Evolutionary conservation across 2,797 vertebrate genomes (phyloP), one percentile per base, ranked within the genome.

Genomic region (Percopsis omiscomaycus): DNA sequence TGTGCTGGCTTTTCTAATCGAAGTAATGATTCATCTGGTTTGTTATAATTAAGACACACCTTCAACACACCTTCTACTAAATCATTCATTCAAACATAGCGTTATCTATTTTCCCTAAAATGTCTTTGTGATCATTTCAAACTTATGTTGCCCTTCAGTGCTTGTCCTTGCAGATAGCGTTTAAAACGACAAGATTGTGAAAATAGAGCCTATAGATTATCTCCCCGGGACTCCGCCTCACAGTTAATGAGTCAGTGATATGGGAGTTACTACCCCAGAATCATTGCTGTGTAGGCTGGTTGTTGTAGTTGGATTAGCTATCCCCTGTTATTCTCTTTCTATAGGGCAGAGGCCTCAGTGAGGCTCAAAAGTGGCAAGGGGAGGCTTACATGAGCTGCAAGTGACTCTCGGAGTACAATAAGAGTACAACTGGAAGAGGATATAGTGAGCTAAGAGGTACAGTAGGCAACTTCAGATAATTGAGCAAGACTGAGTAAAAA

Each of bases 251-350:
- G 66, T 74, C 61, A 29, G 61, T 73, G 56, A 37, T 46, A 60
- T 69, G 59, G 68, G 64, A 73, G 61, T 51, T 10, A 22, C 22
- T 5, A 15, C 82, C 76, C 75, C 74, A 68, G 79, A 74, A 71
- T 74, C 77, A 71, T 82, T 77, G 84, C 80, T 69, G 62, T 82
- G 75, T 71, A 81, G 67, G 68, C 55, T 8, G 53, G 86, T 80
- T 90, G 88, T 90, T 88, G 81, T 88, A 78, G 85, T 90, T 92
- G 91, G 89, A 92, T 93, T 82, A 88, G 81, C 69, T 46, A 87
- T 86, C 81, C 75, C 71, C 81, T 46, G 84, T 88, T 89, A 89
- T 88, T 84, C 75, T 85, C 76, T 80, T 67, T 75, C 80, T 55
- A 29, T 58, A 71, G 64, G 66, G 59, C 54, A 80, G 58, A 58